phyloP scores from a whole-genome alignment of 2,797 vertebrate species.

The Apogon talboti region DNA sequence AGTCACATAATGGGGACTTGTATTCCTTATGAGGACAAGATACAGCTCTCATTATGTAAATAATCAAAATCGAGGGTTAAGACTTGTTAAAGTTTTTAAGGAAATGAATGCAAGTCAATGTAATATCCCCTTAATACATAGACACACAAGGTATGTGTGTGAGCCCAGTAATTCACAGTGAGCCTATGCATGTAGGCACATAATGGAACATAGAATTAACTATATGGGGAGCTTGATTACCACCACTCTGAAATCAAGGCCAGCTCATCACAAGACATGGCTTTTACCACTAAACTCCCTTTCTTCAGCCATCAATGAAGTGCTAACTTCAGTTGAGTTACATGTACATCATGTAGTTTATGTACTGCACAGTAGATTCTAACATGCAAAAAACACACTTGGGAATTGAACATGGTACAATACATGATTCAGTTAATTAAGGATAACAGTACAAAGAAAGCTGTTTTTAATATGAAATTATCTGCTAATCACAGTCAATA shows the following conservation, averaged over 20 bases:
- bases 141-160: constrained; percentile 2
- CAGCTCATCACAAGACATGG: constrained; percentile 25
- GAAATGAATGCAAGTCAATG: too few species aligned
- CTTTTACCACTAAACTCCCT: constrained; percentile 24
- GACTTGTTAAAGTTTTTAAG: too few species aligned
- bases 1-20: constrained; percentile 1
- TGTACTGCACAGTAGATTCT: neutral
- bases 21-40: too few species aligned
- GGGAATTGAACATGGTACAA: neutral
- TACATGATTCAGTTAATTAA: too few species aligned
- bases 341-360: neutral
- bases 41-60: too few species aligned
- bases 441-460: too few species aligned
- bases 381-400: neutral
- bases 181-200: constrained; percentile 66
- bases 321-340: constrained; percentile 1
- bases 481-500: too few species aligned
- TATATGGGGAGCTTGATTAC: constrained; percentile 66
- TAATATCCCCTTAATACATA: too few species aligned
- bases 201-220: constrained; percentile 74
- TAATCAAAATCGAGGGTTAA: too few species aligned
- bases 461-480: too few species aligned
- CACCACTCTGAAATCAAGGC: constrained; percentile 60
- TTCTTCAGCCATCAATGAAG: neutral
- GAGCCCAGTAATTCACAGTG: constrained; percentile 42